Percentiles rank a stretch among this genome's conserved stretches.
phyloP scores from a whole-genome alignment of 2,113 vertebrate species.

The Oreamnos americanus region DNA sequence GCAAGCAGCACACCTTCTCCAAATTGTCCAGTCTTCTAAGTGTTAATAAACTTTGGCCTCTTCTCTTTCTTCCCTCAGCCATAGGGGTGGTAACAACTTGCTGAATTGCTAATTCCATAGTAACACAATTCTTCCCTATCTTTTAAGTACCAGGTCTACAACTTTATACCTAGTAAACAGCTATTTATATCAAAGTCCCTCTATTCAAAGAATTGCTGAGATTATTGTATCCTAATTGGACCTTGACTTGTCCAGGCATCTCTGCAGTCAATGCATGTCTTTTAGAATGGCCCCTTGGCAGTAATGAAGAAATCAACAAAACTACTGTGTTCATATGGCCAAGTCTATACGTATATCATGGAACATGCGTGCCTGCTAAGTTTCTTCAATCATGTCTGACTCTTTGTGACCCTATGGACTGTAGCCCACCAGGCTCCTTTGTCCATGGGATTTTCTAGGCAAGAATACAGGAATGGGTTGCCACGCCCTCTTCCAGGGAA shows the following conservation, averaged over 20 bases:
- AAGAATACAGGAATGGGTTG: background rate
- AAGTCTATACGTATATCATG: background rate
- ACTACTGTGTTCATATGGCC: background rate
- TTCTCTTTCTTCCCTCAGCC: background rate
- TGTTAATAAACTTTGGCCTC: background rate
- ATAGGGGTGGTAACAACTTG: background rate
- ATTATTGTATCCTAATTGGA: background rate
- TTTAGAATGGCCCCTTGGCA: background rate
- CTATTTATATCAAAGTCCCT: background rate
- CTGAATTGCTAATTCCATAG: background rate
- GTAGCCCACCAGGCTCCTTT: background rate
- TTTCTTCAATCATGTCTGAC: background rate
- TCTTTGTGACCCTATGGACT: background rate
- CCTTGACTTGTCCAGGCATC: background rate
- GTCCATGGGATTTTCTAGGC: background rate
- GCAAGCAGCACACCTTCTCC: rapidly evolving
- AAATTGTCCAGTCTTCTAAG: background rate
- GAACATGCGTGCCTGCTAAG: rapidly evolving
- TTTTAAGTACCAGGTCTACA: background rate
- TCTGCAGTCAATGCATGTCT: background rate
- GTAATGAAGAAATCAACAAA: background rate
- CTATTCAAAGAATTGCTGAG: background rate
- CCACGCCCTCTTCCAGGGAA: background rate
- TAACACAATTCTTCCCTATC: background rate
- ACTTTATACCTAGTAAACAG: background rate